Evolutionary conservation across 2,797 vertebrate genomes (phyloP).

Genomic region (Helicolenus hilgendorfi): DNA sequence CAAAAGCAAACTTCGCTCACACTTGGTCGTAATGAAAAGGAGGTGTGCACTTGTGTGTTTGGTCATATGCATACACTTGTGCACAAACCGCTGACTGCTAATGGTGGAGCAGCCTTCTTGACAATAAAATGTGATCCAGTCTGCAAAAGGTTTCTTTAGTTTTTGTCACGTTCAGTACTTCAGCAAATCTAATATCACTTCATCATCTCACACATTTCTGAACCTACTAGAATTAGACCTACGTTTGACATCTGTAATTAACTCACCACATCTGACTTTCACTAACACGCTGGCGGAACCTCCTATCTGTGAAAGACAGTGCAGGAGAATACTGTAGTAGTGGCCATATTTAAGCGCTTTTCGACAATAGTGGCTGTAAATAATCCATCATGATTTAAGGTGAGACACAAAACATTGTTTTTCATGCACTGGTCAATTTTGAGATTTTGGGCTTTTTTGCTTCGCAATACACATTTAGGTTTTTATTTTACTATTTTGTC

Average conservation of each 20-base stretch:
- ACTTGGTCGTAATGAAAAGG: constrained; percentile 43
- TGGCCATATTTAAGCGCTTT: neutral
- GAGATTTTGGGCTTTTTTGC: too few relatives aligned
- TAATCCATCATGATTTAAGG: neutral
- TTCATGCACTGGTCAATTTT: too few relatives aligned
- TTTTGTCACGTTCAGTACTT: neutral
- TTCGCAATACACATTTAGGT: too few relatives aligned
- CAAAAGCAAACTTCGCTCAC: constrained; percentile 72
- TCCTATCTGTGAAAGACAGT: neutral
- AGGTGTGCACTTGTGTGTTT: neutral
- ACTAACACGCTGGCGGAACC: too few relatives aligned
- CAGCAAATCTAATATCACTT: neutral
- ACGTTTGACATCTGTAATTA: neutral
- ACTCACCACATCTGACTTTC: neutral
- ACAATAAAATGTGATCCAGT: constrained; percentile 2
- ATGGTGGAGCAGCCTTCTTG: neutral
- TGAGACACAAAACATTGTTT: too few relatives aligned
- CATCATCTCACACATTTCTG: neutral
- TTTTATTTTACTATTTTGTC: too few relatives aligned
- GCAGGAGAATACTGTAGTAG: neutral
- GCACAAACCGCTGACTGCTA: neutral
- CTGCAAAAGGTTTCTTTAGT: neutral
- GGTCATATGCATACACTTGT: neutral
- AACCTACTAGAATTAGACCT: neutral
- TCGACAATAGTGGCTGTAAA: neutral